Percentiles rank a stretch among this genome's conserved stretches.
These are phyloP conservation scores for Saguinus imperator DNA, from an alignment of 2,113 vertebrate genomes.

Conservation along the genomic window DNA sequence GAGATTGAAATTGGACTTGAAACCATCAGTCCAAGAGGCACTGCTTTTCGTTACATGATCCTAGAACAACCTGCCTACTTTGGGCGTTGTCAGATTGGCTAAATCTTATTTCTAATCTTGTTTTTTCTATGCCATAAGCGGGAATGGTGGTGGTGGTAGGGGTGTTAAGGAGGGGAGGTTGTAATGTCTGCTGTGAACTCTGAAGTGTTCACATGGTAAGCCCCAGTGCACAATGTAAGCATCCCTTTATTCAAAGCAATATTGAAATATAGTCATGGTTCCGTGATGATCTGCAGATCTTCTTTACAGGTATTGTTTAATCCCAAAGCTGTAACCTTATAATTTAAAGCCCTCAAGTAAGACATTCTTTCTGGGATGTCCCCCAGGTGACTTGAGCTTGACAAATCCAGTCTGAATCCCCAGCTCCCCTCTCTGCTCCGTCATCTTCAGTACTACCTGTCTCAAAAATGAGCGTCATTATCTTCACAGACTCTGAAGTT, in stretches of 20 bases:
- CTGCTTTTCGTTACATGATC: neutral
- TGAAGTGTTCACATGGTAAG: neutral
- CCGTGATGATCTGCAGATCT: rapidly evolving
- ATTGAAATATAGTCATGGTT: neutral
- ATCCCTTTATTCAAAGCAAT: neutral
- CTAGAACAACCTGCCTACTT: too few species aligned
- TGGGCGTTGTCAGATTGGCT: neutral
- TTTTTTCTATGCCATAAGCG: neutral
- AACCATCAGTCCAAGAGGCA: neutral
- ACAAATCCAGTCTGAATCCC: neutral
- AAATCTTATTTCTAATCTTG: neutral
- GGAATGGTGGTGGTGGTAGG: neutral
- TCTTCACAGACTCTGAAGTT: neutral
- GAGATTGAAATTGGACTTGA: neutral
- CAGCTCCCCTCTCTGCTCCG: neutral
- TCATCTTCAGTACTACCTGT: neutral
- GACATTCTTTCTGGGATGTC: neutral
- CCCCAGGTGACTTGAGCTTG: neutral
- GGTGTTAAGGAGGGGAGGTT: neutral
- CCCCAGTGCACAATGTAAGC: too few species aligned
- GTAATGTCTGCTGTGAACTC: neutral
- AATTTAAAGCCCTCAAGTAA: neutral
- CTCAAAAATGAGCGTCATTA: neutral
- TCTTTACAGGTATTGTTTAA: neutral
- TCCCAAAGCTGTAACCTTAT: neutral